A percentile compares a stretch with the other conserved stretches of the same genome.
Evolutionary conservation across 2,797 vertebrate species (phyloP).

Genomic region (Enteromius trimaculatus): DNA sequence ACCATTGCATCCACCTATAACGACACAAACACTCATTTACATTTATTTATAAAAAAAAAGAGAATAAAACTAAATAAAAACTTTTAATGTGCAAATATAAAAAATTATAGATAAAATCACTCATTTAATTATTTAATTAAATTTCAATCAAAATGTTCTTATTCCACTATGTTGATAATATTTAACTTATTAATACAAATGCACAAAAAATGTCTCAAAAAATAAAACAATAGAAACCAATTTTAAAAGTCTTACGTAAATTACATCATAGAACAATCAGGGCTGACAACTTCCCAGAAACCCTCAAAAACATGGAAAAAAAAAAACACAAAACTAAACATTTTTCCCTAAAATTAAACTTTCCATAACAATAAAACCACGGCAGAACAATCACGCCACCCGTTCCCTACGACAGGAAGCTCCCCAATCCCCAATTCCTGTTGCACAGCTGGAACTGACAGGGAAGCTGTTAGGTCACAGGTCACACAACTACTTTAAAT

Average conservation of each 20-base stretch:
- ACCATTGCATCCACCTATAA: background rate
- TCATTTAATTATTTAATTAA: no score
- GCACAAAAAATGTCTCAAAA: background rate
- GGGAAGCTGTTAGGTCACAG: slow-evolving; percentile 12
- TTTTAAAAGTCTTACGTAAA: background rate
- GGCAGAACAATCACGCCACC: background rate
- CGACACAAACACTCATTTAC: background rate
- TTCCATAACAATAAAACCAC: slow-evolving; percentile 29
- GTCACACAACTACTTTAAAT: background rate
- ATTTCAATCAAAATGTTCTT: background rate
- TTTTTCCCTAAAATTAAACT: background rate
- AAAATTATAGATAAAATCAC: no score
- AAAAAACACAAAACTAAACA: background rate
- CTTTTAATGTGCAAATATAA: no score
- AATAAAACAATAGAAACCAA: background rate
- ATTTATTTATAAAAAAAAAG: background rate
- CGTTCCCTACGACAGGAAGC: slow-evolving; percentile 64
- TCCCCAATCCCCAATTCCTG: slow-evolving; percentile 44
- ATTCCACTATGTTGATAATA: background rate
- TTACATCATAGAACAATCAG: background rate
- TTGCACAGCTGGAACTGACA: slow-evolving; percentile 46
- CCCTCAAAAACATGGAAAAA: background rate
- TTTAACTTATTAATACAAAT: background rate
- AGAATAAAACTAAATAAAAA: background rate
- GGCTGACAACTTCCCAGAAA: background rate